Evolutionary conservation across 1,140 invertebrate species (phyloP).

Genomic region (Rhynchophorus ferrugineus): DNA sequence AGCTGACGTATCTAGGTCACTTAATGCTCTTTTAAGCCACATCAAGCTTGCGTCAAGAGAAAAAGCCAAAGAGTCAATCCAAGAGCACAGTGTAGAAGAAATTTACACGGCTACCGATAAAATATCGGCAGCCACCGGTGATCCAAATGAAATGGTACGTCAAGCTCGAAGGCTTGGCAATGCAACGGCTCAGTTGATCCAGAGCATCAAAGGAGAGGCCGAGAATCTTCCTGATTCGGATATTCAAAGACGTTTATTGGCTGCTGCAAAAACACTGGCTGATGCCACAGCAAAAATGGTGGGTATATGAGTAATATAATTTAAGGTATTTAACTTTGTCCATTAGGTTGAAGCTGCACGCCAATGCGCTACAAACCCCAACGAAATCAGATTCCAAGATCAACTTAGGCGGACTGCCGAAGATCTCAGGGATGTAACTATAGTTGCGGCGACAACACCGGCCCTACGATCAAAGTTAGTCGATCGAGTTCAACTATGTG

Average conservation of each 20-base stretch:
- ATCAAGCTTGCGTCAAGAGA: constrained; percentile 57
- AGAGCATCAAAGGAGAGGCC: constrained; percentile 90
- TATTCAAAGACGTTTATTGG: constrained; percentile 79
- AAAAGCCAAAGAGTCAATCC: constrained; percentile 47
- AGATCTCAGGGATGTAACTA: constrained; percentile 83
- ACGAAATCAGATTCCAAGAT: constrained; percentile 77
- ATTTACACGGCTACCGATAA: constrained; percentile 87
- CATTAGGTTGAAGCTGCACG: constrained; percentile 73
- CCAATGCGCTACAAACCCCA: constrained; percentile 77
- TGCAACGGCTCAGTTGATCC: constrained; percentile 85
- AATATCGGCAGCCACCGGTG: constrained; percentile 73
- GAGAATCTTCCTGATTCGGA: constrained; percentile 82
- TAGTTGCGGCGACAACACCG: constrained; percentile 65
- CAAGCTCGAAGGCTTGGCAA: constrained; percentile 88
- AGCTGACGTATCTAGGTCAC: constrained; percentile 77
- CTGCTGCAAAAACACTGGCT: constrained; percentile 86
- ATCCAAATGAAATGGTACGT: constrained; percentile 88
- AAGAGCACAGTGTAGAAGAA: constrained; percentile 77
- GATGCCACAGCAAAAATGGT: constrained; percentile 95
- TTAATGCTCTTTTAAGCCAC: constrained; percentile 87
- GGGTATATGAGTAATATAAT: too few relatives aligned
- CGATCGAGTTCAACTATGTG: constrained; percentile 64
- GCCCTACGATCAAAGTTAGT: constrained; percentile 74
- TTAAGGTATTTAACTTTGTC: too few relatives aligned
- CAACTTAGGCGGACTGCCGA: constrained; percentile 82